phyloP scores from a whole-genome alignment of 2,797 vertebrate genomes.

The Darevskia nairensis region DNA sequence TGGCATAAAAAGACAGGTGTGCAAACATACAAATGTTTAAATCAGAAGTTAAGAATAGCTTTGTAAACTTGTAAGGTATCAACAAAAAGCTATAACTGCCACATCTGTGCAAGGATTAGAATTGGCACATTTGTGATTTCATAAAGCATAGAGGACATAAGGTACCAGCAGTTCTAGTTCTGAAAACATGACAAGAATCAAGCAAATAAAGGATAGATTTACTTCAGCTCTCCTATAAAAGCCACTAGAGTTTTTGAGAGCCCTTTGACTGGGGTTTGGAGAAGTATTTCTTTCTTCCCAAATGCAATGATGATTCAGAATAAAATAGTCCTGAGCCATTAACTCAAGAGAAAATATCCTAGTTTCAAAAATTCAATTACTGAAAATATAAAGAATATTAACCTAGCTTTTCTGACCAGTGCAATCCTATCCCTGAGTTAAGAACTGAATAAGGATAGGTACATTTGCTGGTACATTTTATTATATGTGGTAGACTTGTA shows the following conservation, averaged over 20 bases:
- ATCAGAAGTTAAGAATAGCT: constrained; percentile 25
- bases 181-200: background rate
- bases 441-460: background rate
- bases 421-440: background rate
- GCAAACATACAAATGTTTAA: constrained; percentile 19
- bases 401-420: too few relatives aligned
- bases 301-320: background rate
- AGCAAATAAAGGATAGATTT: background rate
- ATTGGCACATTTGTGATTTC: background rate
- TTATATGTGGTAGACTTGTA: too few relatives aligned
- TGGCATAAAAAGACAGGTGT: constrained; percentile 8
- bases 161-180: background rate
- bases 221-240: background rate
- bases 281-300: background rate
- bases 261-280: background rate
- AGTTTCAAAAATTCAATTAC: too few relatives aligned
- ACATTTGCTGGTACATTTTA: background rate
- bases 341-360: too few relatives aligned
- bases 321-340: background rate
- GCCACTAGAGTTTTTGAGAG: background rate
- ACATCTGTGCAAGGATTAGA: background rate
- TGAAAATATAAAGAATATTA: background rate
- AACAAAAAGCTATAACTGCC: background rate
- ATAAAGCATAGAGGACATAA: background rate
- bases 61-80: constrained; percentile 4